Conservation (phyloP, 2,888 invertebrate genomes). For the Incurvaria masculella region DNA sequence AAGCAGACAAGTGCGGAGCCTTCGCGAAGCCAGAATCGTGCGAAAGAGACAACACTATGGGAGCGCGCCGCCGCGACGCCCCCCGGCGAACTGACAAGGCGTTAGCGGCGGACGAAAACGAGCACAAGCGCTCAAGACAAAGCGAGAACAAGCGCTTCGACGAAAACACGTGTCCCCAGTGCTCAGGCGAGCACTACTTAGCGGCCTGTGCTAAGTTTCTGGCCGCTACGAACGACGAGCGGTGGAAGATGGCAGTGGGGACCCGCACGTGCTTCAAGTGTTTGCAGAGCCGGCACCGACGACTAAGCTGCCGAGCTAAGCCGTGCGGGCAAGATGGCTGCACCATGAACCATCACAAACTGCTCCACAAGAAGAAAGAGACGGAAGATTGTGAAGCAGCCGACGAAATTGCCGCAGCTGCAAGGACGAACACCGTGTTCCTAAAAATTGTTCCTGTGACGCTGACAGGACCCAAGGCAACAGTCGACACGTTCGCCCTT, state of each 20-base stretch:
- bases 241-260: not conserved
- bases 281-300: not conserved
- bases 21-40: not conserved
- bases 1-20: not conserved
- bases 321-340: not conserved
- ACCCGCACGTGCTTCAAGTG: not conserved
- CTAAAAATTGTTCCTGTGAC: conserved; percentile 1
- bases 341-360: not conserved
- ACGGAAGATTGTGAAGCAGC: not conserved
- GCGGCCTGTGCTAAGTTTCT: not conserved
- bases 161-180: not conserved
- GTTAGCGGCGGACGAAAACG: not conserved
- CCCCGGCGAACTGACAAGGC: not conserved
- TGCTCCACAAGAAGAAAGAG: not conserved
- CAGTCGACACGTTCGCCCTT: not conserved
- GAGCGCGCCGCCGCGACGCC: not conserved
- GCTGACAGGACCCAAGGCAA: not conserved
- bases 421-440: not conserved
- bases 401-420: not conserved
- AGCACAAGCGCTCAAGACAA: not conserved
- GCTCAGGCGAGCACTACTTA: not conserved
- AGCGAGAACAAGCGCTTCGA: no score
- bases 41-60: not conserved
- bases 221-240: not conserved
- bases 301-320: not conserved